Evolutionary conservation across 2,797 vertebrate genomes (phyloP), one percentile per base, ranked within the genome.

Genomic region (Sebastes matsubarae): DNA sequence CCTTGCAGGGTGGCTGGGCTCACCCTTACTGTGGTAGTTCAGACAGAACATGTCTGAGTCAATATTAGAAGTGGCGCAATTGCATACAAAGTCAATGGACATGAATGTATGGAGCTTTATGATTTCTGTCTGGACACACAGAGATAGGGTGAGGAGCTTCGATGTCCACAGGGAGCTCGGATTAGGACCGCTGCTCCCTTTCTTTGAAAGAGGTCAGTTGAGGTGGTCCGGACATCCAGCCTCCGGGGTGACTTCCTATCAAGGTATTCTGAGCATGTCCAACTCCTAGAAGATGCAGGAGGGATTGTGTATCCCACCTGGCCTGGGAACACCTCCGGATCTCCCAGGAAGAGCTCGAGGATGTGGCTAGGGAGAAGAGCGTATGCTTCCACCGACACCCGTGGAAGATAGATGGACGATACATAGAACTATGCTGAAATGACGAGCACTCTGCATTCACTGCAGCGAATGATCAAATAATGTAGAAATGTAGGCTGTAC

Each of bases 391-490:
- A 13, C 38, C 10, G 38, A 60, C 24, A 27, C 4, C 20, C 29
- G 18, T 4, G 20, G 24, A 10, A 65, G 32, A 64, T 38, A 38
- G 55, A 70, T 50, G 64, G 27, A 7, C n/a, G 30, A 52, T 30
- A n/a, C 16, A 14, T 14, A 18, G 25, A 66, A 77, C 5, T 2
- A 61, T 58, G 54, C 46, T 14, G 65, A 75, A 65, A 24, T 52
- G 5, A 24, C 9, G 18, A 72, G 0, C 5, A 16, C 32, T 63
- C 22, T 32, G n/a, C 13, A 6, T 11, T 52, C 27, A 27, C 18
- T 58, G 68, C 73, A 68, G 55, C 20, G 29, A 68, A 60, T 67
- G 52, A 70, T 68, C 25, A 58, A 63, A 82, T 58, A 75, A 73
- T 58, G 38, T 42, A 42, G 20, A 55, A 68, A 82, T 80, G 66